Base-by-base conservation (phyloP, 2,888 invertebrate genomes). In the Dryobota labecula region DNA sequence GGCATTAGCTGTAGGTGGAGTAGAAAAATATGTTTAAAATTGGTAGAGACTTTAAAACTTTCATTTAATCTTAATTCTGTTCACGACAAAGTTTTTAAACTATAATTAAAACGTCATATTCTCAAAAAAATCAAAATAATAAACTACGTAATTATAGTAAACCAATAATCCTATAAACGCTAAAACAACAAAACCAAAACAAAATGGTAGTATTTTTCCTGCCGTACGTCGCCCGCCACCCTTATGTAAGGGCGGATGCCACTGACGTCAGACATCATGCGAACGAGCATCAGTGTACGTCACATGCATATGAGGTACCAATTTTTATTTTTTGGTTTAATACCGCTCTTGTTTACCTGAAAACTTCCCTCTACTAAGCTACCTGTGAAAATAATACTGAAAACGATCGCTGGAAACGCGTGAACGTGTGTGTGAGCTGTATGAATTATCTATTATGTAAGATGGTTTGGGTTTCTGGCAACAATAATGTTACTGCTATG, bases 181-280 rank as follows among this genome's bases (percentile, higher is more conserved):
- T 27, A 20, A 76, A 56, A 43, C 2, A 56, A 61, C 24, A 54
- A 49, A 62, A 45, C 56, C 78, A 64, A 65, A 63, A 24, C 27
- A 30, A 27, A 58, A 56, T 45, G 13, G 27, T 72, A 49, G 58
- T 78, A 60, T 43, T 76, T 80, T 82, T 71, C 72, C 68, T 67
- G 33, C 47, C 36, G 49, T 70, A 27, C 47, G 18, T 64, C 56
- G 9, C 76, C 70, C 67, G 15, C 72, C 78, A 69, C 70, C 78
- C 70, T 60, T 54, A 43, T 58, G 61, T 41, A 74, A 68, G 83
- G 85, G 86, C 56, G 86, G 79, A 33, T 77, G 33, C 5, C n/a
- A 68, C 65, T 90, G 89, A 89, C 89, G 90, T 90, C 90, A 89
- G 70, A 65, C 82, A 77, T 83, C 87, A 87, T 86, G 86, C 79